Evolutionary conservation across 2,113 vertebrate species (phyloP).

Genomic region (Chascanopsetta lugubris): DNA sequence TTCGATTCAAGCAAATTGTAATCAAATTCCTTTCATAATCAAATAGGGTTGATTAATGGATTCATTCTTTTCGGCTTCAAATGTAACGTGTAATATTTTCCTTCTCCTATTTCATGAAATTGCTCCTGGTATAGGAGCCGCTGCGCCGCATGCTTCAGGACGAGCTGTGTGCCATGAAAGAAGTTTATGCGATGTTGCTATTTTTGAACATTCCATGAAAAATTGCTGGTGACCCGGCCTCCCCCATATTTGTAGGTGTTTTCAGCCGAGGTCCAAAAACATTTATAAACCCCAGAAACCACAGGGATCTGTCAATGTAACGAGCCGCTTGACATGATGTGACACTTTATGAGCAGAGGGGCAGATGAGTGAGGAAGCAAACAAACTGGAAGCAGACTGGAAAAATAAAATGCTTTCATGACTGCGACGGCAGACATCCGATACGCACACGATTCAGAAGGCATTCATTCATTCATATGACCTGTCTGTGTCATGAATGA

Average conservation of each 20-base stretch:
- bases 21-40: too few species aligned
- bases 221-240: not conserved
- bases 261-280: conserved; percentile 1
- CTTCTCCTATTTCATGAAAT: not conserved
- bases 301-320: not conserved
- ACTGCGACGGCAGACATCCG: not conserved
- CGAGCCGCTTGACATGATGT: not conserved
- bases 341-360: not conserved
- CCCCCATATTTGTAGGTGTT: not conserved
- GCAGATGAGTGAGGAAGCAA: not conserved
- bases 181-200: not conserved
- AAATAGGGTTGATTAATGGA: too few species aligned
- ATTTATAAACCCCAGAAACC: not conserved
- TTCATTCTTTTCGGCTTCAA: conserved; percentile 6
- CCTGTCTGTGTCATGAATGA: not conserved
- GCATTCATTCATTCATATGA: not conserved
- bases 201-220: conserved; percentile 6
- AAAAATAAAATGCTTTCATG: not conserved
- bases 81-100: not conserved
- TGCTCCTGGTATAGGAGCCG: not conserved
- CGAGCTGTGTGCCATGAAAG: not conserved
- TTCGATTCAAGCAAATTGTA: too few species aligned
- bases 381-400: too few species aligned
- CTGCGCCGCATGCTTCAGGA: not conserved
- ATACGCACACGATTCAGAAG: not conserved